phyloP scores from a whole-genome alignment of 2,797 vertebrate species.

The Yasuhikotakia modesta region DNA sequence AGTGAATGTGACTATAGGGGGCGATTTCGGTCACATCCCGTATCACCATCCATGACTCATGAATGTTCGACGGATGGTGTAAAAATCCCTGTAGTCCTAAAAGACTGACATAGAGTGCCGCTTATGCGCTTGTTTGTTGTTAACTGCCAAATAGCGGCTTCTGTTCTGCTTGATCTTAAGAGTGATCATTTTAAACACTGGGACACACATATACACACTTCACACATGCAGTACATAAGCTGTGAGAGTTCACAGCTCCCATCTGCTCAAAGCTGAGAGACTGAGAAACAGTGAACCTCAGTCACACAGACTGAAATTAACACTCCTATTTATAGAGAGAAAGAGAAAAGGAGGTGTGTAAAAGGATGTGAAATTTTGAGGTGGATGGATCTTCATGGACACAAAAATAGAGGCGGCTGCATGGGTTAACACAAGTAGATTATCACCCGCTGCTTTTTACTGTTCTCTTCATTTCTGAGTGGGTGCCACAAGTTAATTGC shows the following conservation, averaged over 20 bases:
- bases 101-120: neutral
- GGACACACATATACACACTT: slow-evolving; percentile 42
- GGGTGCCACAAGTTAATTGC: slow-evolving; percentile 70
- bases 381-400: slow-evolving; percentile 5
- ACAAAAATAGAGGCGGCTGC: slow-evolving; percentile 44
- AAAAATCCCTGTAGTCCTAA: neutral
- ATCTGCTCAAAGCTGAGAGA: slow-evolving; percentile 61
- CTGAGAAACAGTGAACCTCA: slow-evolving; percentile 68
- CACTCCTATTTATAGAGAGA: slow-evolving; percentile 75
- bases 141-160: neutral
- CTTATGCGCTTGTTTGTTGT: neutral
- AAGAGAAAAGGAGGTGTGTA: slow-evolving; percentile 39
- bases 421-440: slow-evolving; percentile 60
- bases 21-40: no score
- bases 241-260: slow-evolving; percentile 74
- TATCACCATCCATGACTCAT: no score
- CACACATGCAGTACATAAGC: slow-evolving; percentile 66
- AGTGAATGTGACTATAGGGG: no score
- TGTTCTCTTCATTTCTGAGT: slow-evolving; percentile 46
- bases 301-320: slow-evolving; percentile 78
- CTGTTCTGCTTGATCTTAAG: neutral
- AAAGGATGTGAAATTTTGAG: slow-evolving; percentile 10
- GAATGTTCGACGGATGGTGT: neutral
- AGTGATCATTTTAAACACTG: neutral
- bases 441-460: slow-evolving; percentile 58